Evolutionary conservation across 2,113 vertebrate species (phyloP).

Genomic region (Nycticorax nycticorax): DNA sequence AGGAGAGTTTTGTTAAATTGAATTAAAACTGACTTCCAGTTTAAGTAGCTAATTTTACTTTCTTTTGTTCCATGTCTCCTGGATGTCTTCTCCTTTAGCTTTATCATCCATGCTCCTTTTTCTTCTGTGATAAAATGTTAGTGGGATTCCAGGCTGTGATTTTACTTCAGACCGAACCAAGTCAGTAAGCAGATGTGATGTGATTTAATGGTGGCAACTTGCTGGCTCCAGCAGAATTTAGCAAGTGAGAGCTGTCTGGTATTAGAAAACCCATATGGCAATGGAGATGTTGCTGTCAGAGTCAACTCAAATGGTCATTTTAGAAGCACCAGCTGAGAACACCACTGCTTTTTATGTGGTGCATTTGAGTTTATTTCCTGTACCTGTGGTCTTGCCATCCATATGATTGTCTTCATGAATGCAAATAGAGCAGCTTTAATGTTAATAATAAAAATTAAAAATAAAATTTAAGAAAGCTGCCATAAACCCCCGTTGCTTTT

Average conservation of each 20-base stretch:
- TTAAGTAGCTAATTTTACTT: neutral
- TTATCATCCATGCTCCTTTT: neutral
- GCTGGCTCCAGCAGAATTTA: neutral
- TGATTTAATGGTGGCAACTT: neutral
- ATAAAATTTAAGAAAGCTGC: neutral
- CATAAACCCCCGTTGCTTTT: neutral
- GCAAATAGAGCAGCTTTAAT: neutral
- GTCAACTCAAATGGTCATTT: neutral
- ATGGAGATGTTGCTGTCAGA: fast-evolving
- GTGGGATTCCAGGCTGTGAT: neutral
- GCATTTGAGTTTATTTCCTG: neutral
- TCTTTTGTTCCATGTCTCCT: neutral
- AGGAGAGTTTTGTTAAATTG: neutral
- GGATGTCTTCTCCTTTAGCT: neutral
- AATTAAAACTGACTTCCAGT: neutral
- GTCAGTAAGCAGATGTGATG: neutral
- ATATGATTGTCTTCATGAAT: neutral
- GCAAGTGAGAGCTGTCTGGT: neutral
- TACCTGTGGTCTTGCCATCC: neutral
- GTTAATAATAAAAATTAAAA: neutral
- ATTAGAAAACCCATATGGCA: neutral
- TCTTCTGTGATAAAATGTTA: neutral
- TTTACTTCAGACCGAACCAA: neutral
- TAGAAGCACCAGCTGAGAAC: neutral
- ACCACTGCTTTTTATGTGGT: neutral